Evolutionary conservation across 2,888 invertebrate genomes (phyloP).

Genomic region (Leucophenga montana): DNA sequence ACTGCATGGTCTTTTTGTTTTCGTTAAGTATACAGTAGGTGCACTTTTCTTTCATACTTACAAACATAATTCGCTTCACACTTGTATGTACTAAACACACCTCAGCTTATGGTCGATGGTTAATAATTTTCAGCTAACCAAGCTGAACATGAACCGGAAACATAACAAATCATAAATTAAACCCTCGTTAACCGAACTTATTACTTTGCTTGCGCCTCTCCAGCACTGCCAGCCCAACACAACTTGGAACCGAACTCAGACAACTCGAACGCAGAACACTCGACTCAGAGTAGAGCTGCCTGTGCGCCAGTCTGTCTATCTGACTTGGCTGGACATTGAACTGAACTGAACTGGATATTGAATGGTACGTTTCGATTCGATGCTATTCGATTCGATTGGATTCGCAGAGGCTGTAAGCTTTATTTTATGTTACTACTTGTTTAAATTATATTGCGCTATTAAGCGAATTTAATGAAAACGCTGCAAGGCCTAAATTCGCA

Average conservation of each 20-base stretch:
- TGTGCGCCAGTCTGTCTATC: slow-evolving; percentile 1
- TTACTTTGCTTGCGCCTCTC: slow-evolving; percentile 48
- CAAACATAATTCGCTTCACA: slow-evolving; percentile 17
- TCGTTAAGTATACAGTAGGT: too few species aligned
- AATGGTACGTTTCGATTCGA: slow-evolving; percentile 55
- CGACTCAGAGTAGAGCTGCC: too few species aligned
- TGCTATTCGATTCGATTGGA: slow-evolving; percentile 39
- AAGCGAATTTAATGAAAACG: slow-evolving; percentile 70
- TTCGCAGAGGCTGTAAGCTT: slow-evolving; percentile 57
- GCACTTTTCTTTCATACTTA: too few species aligned
- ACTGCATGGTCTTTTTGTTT: too few species aligned
- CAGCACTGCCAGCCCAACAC: slow-evolving; percentile 33
- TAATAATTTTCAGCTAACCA: slow-evolving; percentile 60
- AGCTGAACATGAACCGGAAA: slow-evolving; percentile 69
- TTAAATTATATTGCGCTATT: slow-evolving; percentile 70
- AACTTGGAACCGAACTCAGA: slow-evolving; percentile 41
- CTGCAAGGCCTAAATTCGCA: slow-evolving; percentile 53
- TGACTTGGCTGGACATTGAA: not conserved
- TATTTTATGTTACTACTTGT: slow-evolving; percentile 67
- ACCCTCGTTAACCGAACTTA: slow-evolving; percentile 72
- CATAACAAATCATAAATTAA: slow-evolving; percentile 73
- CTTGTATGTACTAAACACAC: slow-evolving; percentile 57
- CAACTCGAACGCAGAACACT: not conserved
- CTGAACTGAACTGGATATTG: not conserved
- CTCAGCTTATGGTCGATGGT: slow-evolving; percentile 53